Evolutionary conservation across 64 coral and sea anemone genomes (phyloP).

Genomic region (Orbicella faveolata): DNA sequence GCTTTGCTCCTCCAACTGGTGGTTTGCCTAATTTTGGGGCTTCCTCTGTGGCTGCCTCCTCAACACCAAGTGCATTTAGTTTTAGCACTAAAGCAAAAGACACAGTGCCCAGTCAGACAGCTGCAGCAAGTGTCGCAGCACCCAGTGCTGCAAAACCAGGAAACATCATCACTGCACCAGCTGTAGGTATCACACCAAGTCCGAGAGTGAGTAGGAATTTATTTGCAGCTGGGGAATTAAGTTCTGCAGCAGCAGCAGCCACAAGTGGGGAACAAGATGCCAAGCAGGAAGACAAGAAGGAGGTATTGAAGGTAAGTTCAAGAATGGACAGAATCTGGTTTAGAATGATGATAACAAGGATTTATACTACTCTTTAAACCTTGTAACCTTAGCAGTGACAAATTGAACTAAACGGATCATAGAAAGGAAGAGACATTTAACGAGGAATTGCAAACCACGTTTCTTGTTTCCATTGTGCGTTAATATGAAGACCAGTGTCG

Average conservation of each 20-base stretch:
- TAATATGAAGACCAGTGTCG: too few species aligned
- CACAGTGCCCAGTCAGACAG: neutral
- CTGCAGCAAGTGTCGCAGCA: neutral
- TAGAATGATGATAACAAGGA: neutral
- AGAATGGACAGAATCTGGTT: neutral
- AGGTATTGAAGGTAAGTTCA: neutral
- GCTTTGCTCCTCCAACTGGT: conserved; percentile 4
- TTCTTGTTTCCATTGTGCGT: too few species aligned
- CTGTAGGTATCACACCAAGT: conserved; percentile 27
- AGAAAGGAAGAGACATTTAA: too few species aligned
- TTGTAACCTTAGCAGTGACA: neutral
- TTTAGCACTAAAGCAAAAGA: neutral
- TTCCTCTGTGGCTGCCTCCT: neutral
- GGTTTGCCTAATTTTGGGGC: neutral
- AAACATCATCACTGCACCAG: neutral
- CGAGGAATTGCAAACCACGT: too few species aligned
- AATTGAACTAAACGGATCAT: too few species aligned
- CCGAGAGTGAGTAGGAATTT: conserved; percentile 30
- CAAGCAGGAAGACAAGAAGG: neutral
- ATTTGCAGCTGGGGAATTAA: conserved; percentile 6
- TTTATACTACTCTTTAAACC: neutral
- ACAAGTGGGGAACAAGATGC: neutral
- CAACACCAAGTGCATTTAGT: neutral
- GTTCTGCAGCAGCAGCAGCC: neutral
- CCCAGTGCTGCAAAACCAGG: neutral